Conservation (phyloP, 2,113 vertebrate genomes). For the Gymnobelideus leadbeateri region DNA sequence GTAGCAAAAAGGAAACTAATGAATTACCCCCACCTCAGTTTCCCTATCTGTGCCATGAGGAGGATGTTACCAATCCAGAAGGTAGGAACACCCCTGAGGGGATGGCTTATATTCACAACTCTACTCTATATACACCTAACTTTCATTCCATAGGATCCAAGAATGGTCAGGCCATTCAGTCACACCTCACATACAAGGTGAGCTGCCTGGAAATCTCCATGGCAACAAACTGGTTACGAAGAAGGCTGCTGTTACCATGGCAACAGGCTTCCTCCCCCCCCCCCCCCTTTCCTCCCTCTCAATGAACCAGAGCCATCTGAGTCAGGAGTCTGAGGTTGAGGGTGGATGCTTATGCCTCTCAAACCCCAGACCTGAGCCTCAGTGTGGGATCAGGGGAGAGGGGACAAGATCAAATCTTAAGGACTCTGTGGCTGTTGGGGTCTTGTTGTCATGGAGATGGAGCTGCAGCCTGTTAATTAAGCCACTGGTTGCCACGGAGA, state of each 20-base stretch:
- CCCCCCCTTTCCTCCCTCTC: slow-evolving; percentile 63
- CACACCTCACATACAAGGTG: slow-evolving; percentile 68
- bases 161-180: slow-evolving; percentile 5
- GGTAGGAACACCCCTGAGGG: background rate
- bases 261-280: slow-evolving; percentile 46
- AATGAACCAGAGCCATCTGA: slow-evolving; percentile 75
- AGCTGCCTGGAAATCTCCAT: slow-evolving; percentile 78
- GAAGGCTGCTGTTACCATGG: slow-evolving; percentile 80
- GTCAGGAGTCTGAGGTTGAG: slow-evolving; percentile 60
- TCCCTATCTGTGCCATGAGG: background rate
- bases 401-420: slow-evolving; percentile 38
- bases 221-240: slow-evolving; percentile 84
- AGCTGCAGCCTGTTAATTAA: slow-evolving; percentile 81
- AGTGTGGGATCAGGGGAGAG: slow-evolving; percentile 53
- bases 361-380: slow-evolving; percentile 8
- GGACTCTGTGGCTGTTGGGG: slow-evolving; percentile 69
- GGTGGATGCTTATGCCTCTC: background rate
- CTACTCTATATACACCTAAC: background rate
- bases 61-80: background rate
- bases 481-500: slow-evolving; percentile 77
- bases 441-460: slow-evolving; percentile 70
- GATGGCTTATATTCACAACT: background rate
- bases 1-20: background rate
- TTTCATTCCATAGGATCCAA: background rate
- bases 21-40: background rate